These are phyloP conservation scores for Todiramphus saurophagus DNA, from an alignment of 2,113 vertebrate species.

Conservation along the genomic window DNA sequence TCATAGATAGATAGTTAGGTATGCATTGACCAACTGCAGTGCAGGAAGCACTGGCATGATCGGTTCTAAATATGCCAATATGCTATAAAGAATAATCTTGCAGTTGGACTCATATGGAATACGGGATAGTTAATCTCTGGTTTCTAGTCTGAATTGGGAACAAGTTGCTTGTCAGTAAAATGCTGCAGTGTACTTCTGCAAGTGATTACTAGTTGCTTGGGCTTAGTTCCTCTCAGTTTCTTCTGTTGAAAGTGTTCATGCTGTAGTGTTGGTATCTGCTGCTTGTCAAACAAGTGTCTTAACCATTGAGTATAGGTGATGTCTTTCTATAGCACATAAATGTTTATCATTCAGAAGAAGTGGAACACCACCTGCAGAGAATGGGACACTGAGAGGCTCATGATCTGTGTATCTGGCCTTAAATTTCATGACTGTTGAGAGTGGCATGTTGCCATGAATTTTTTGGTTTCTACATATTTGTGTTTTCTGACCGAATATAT, in stretches of 20 bases:
- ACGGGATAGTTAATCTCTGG: neutral
- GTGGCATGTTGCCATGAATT: neutral
- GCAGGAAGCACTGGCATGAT: neutral
- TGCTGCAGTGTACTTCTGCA: neutral
- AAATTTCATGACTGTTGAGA: neutral
- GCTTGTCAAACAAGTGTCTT: neutral
- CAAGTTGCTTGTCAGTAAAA: neutral
- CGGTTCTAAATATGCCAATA: neutral
- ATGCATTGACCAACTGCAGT: neutral
- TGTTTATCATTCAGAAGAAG: neutral
- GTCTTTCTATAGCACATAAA: neutral
- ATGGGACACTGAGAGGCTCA: rapidly evolving
- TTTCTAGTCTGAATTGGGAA: neutral
- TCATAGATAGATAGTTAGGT: neutral
- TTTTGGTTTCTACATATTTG: neutral
- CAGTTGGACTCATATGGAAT: neutral
- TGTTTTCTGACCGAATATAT: neutral
- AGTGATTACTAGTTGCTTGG: neutral
- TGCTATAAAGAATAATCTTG: neutral
- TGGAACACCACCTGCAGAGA: neutral
- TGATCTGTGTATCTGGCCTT: neutral
- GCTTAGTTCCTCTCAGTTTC: neutral
- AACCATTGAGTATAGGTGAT: neutral
- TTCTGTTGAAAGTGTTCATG: neutral
- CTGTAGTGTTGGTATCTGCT: neutral